Percentiles rank a stretch among this genome's conserved stretches.
These are phyloP conservation scores for Schlechtendalia chinensis DNA, from an alignment of 1,140 invertebrate species.

Conservation along the genomic window DNA sequence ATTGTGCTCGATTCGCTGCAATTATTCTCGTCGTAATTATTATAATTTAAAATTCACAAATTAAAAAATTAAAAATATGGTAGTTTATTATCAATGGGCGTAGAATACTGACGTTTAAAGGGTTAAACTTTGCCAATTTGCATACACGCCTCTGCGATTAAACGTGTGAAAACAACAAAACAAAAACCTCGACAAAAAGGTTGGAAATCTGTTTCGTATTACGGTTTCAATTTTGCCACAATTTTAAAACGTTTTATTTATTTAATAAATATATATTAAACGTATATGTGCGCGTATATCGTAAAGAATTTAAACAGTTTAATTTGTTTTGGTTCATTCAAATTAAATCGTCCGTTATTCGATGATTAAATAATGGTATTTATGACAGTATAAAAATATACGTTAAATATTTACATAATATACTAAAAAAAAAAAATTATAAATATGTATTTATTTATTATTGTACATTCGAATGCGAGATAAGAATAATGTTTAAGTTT, in stretches of 20 bases:
- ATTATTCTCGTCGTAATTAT: background rate
- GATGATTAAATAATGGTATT: too few relatives aligned
- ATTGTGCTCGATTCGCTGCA: background rate
- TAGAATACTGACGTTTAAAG: conserved; percentile 25
- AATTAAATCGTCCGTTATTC: too few relatives aligned
- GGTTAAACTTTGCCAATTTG: conserved; percentile 40
- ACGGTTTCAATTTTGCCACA: background rate
- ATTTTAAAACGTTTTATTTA: background rate
- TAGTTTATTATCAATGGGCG: conserved; percentile 8
- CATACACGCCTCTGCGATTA: background rate
- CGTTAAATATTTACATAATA: too few relatives aligned
- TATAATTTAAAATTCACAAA: conserved; percentile 23
- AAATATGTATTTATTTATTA: too few relatives aligned
- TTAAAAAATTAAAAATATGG: background rate
- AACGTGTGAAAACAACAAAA: background rate
- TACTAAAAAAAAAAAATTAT: too few relatives aligned
- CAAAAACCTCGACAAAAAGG: background rate
- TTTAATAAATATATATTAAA: too few relatives aligned
- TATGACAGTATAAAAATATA: too few relatives aligned
- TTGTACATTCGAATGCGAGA: too few relatives aligned
- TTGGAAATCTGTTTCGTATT: background rate
- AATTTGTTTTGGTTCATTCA: too few relatives aligned
- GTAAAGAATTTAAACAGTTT: too few relatives aligned
- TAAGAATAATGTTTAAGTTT: too few relatives aligned
- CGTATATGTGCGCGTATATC: background rate